Conservation (phyloP, 2,888 invertebrate species). For the Aphodius sticticus region DNA sequence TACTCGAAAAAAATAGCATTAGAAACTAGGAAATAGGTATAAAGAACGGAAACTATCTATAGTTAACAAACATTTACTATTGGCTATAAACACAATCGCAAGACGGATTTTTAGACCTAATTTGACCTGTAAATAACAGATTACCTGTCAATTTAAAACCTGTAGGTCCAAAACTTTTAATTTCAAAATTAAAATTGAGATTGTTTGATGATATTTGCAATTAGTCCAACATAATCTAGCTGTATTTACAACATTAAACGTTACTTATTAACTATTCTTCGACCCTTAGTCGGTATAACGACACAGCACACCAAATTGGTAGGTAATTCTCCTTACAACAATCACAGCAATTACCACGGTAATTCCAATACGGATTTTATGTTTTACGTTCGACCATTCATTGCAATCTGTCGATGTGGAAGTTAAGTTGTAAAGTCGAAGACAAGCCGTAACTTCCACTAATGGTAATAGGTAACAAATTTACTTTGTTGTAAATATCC, state of each 20-base stretch:
- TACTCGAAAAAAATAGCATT: too few relatives aligned
- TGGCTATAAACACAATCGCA: too few relatives aligned
- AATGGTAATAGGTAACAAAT: conserved; percentile 15
- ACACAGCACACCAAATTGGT: background rate
- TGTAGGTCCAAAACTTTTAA: too few relatives aligned
- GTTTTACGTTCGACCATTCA: background rate
- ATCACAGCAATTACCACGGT: background rate
- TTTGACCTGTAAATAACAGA: too few relatives aligned
- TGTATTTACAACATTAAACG: background rate
- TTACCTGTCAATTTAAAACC: too few relatives aligned
- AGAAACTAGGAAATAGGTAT: too few relatives aligned
- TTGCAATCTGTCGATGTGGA: background rate
- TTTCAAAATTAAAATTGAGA: too few relatives aligned
- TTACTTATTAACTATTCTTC: background rate
- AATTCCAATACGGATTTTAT: background rate
- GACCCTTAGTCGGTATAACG: background rate
- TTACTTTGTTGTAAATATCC: conserved; percentile 23
- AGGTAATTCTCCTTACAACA: background rate
- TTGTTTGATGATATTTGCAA: too few relatives aligned
- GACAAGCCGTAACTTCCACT: background rate
- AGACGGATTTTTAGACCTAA: too few relatives aligned
- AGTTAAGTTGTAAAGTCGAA: conserved; percentile 4
- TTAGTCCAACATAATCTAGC: background rate
- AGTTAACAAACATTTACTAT: too few relatives aligned
- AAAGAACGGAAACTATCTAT: too few relatives aligned